phyloP scores from a whole-genome alignment of 2,888 invertebrate species.

The Anoncus sp. region DNA sequence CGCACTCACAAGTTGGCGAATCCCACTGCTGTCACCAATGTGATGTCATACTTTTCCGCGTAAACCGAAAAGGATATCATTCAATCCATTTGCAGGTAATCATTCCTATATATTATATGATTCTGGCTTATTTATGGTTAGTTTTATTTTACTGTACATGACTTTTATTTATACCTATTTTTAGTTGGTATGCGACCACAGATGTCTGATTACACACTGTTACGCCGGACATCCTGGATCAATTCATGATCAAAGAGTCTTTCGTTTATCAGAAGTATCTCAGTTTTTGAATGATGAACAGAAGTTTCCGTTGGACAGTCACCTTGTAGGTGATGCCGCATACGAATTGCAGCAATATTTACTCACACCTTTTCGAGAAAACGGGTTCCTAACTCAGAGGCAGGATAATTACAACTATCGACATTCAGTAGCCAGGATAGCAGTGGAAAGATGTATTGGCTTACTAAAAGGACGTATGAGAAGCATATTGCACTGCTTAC shows the following conservation, averaged over 20 bases:
- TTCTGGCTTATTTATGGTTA: neutral
- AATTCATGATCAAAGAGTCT: constrained; percentile 68
- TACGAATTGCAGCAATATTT: constrained; percentile 60
- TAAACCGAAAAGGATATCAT: constrained; percentile 62
- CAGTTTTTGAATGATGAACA: constrained; percentile 51
- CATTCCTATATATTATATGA: neutral
- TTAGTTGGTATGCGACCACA: constrained; percentile 12
- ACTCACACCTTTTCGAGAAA: constrained; percentile 58
- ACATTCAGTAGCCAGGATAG: constrained; percentile 62
- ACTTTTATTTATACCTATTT: neutral
- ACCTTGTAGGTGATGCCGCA: constrained; percentile 63
- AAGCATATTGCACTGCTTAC: constrained; percentile 4
- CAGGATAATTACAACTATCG: constrained; percentile 65
- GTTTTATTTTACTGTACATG: too few species aligned
- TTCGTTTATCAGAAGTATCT: constrained; percentile 66
- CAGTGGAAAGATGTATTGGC: neutral
- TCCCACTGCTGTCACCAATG: too few species aligned
- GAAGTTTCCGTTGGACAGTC: constrained; percentile 55
- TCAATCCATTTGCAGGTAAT: constrained; percentile 61
- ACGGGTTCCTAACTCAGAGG: constrained; percentile 56
- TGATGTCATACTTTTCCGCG: too few species aligned
- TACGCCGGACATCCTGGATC: constrained; percentile 16
- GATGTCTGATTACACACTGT: neutral
- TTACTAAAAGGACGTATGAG: constrained; percentile 66
- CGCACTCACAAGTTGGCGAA: too few species aligned